Evolutionary conservation across 2,113 vertebrate species (phyloP).

Genomic region (Oreotrochilus melanogaster): DNA sequence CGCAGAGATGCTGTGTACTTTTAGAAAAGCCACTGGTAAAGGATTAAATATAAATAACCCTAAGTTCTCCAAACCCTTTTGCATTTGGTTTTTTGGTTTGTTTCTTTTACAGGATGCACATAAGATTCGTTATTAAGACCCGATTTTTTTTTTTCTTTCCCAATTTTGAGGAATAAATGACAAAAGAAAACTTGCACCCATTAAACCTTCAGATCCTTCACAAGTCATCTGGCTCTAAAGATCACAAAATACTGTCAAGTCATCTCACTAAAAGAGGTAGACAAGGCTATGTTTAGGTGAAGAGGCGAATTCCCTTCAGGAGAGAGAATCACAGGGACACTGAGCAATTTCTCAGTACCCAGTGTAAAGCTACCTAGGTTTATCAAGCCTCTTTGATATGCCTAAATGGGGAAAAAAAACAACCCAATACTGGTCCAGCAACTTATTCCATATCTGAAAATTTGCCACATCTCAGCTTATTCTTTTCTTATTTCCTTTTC

Average conservation of each 20-base stretch:
- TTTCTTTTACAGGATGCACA: fast-evolving
- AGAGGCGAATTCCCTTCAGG: background rate
- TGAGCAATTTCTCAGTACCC: background rate
- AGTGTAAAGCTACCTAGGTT: background rate
- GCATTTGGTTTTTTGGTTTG: background rate
- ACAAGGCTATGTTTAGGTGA: background rate
- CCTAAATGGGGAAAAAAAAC: background rate
- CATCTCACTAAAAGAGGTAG: background rate
- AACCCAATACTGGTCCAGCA: background rate
- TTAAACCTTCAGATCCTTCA: background rate
- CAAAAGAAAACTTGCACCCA: background rate
- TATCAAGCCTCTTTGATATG: background rate
- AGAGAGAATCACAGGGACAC: background rate
- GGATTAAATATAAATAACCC: background rate
- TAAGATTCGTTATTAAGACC: background rate
- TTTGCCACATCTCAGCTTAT: background rate
- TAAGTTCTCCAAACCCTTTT: background rate
- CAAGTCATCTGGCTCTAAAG: background rate
- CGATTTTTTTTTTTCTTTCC: background rate
- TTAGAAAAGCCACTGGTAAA: background rate
- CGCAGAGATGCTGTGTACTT: background rate
- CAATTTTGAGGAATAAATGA: background rate
- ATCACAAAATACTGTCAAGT: background rate
- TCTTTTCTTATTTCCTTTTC: background rate
- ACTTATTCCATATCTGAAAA: background rate